Evolutionary conservation across 2,113 vertebrate species (phyloP).

Genomic region (Mystacornis crossleyi): DNA sequence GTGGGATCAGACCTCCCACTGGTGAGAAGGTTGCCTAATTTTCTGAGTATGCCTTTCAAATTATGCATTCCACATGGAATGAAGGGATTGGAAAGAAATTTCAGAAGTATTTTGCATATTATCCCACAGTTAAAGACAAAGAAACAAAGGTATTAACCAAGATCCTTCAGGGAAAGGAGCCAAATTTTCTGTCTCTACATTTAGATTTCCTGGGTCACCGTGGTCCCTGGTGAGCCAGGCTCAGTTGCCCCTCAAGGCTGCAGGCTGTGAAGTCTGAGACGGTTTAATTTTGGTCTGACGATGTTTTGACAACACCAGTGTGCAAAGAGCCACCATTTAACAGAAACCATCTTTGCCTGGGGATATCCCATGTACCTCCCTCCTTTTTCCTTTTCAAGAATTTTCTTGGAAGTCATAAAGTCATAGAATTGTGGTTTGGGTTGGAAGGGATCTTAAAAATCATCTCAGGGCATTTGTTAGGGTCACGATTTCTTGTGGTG

Average conservation of each 20-base stretch:
- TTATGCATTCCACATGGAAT: rapidly evolving
- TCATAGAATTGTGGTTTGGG: neutral
- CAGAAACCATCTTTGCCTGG: neutral
- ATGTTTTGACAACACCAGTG: rapidly evolving
- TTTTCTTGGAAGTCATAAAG: neutral
- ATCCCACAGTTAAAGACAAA: neutral
- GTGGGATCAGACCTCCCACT: neutral
- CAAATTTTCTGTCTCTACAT: neutral
- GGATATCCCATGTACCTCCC: rapidly evolving
- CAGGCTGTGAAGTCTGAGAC: neutral
- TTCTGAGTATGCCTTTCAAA: neutral
- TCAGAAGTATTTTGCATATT: neutral
- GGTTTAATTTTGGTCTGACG: neutral
- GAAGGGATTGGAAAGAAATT: neutral
- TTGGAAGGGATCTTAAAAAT: neutral
- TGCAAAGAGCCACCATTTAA: neutral
- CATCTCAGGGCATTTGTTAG: neutral
- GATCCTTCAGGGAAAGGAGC: neutral
- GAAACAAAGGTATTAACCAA: neutral
- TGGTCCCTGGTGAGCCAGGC: neutral
- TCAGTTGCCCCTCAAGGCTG: neutral
- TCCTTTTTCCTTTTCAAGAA: neutral
- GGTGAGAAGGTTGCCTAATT: neutral
- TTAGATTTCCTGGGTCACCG: neutral
- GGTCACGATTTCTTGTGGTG: neutral